Evolutionary conservation across 1,140 invertebrate genomes (phyloP).

Genomic region (Coptotermes formosanus): DNA sequence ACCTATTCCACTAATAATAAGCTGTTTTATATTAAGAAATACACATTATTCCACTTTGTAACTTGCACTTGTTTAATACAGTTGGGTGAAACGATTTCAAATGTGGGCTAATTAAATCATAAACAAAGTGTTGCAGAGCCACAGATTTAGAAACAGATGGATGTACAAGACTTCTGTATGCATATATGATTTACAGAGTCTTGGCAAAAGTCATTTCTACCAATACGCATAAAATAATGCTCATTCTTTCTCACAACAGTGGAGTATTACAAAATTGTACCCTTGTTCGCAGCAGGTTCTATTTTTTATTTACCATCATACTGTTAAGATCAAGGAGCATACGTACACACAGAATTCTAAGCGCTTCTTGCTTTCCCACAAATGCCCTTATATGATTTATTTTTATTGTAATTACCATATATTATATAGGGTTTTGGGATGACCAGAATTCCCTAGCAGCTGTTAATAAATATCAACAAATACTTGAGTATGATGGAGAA

Average conservation of each 20-base stretch:
- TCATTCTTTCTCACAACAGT: not conserved
- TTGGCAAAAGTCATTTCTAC: not conserved
- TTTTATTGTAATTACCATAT: constrained; percentile 15
- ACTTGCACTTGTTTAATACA: too few species aligned
- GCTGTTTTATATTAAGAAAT: too few species aligned
- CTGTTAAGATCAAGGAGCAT: constrained; percentile 1
- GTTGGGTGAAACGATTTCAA: too few species aligned
- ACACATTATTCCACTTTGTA: too few species aligned
- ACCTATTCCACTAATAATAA: too few species aligned
- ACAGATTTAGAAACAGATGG: too few species aligned
- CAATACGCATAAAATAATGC: not conserved
- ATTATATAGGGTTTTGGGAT: constrained; percentile 13
- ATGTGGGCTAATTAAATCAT: too few species aligned
- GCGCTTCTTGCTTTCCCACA: constrained; percentile 13
- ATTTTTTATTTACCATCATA: not conserved
- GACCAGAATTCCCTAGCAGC: not conserved
- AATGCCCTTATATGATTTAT: not conserved
- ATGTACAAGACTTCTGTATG: too few species aligned
- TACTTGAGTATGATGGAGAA: not conserved
- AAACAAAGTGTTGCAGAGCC: too few species aligned
- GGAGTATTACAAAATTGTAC: not conserved
- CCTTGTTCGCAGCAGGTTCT: not conserved
- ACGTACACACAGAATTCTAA: constrained; percentile 12
- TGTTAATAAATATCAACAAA: constrained; percentile 5
- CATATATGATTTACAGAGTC: too few species aligned